phyloP scores from a whole-genome alignment of 2,888 invertebrate genomes.

The Tiliacea citrago region DNA sequence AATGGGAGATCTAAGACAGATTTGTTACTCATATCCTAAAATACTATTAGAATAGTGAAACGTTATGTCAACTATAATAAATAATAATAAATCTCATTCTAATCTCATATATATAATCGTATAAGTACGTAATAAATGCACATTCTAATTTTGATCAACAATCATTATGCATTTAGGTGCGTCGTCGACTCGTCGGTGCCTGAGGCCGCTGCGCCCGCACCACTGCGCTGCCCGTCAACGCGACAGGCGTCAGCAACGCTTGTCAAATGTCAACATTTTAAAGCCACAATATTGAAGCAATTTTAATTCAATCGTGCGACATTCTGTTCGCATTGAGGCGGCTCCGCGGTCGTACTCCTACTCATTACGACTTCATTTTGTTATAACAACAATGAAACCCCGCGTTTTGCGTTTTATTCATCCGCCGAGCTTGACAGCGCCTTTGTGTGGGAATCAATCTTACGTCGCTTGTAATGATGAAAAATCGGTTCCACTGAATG shows the following conservation, averaged over 20 bases:
- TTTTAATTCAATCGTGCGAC: constrained; percentile 88
- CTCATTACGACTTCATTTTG: constrained; percentile 90
- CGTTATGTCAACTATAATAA: constrained; percentile 13
- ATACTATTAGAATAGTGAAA: constrained; percentile 8
- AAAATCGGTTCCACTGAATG: constrained; percentile 86
- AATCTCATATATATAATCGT: constrained; percentile 42
- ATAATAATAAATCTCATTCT: constrained; percentile 33
- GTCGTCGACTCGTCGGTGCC: constrained; percentile 20
- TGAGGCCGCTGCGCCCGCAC: constrained; percentile 61
- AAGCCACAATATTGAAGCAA: constrained; percentile 85
- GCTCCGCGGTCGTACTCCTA: constrained; percentile 73
- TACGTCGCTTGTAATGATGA: constrained; percentile 85
- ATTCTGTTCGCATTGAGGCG: constrained; percentile 78
- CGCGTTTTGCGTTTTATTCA: constrained; percentile 80
- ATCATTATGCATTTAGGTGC: constrained; percentile 60
- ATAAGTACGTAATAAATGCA: constrained; percentile 43
- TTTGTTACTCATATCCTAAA: constrained; percentile 14
- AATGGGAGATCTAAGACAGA: not conserved
- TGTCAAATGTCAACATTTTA: constrained; percentile 87
- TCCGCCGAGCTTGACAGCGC: constrained; percentile 82
- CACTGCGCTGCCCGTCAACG: constrained; percentile 62
- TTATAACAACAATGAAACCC: constrained; percentile 86
- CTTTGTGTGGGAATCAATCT: constrained; percentile 88
- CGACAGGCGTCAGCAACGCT: constrained; percentile 86
- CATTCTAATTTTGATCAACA: constrained; percentile 58